Conservation (phyloP, 2,888 invertebrate genomes). For the Cryptus armator region DNA sequence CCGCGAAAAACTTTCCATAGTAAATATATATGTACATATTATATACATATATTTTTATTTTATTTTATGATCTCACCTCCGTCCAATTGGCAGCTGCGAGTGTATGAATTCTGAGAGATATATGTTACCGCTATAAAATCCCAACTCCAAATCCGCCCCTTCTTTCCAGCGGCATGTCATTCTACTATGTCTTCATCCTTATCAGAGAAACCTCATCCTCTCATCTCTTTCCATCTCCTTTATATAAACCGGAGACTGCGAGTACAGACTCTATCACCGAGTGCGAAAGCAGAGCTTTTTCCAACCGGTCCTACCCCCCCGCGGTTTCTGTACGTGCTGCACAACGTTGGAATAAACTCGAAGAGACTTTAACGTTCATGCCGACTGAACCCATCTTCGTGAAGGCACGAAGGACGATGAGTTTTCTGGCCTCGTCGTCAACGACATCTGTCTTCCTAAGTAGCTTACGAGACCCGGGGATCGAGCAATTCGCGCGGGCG, state of each 20-base stretch:
- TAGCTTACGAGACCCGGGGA: constrained; percentile 59
- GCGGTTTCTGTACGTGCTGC: neutral
- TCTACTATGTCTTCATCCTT: constrained; percentile 29
- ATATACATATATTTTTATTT: neutral
- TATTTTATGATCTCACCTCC: neutral
- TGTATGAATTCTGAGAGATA: neutral
- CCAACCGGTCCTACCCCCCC: neutral
- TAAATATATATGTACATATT: no score
- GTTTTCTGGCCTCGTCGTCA: constrained; percentile 60
- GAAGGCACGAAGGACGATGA: constrained; percentile 37
- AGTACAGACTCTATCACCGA: constrained; percentile 19
- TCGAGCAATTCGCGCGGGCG: constrained; percentile 50
- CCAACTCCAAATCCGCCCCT: neutral
- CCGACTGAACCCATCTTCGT: constrained; percentile 29
- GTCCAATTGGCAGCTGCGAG: neutral
- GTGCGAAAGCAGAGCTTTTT: constrained; percentile 12
- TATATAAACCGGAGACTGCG: constrained; percentile 5
- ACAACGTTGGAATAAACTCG: neutral
- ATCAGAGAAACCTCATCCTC: neutral
- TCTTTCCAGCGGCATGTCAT: neutral
- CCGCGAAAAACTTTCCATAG: no score
- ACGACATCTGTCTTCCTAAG: constrained; percentile 66
- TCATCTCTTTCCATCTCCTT: neutral
- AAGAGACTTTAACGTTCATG: constrained; percentile 16
- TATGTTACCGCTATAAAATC: constrained; percentile 17